Percentiles rank a stretch among this genome's conserved stretches.
Evolutionary conservation across 2,888 invertebrate species (phyloP).

Genomic region (Heliconius ismenius): DNA sequence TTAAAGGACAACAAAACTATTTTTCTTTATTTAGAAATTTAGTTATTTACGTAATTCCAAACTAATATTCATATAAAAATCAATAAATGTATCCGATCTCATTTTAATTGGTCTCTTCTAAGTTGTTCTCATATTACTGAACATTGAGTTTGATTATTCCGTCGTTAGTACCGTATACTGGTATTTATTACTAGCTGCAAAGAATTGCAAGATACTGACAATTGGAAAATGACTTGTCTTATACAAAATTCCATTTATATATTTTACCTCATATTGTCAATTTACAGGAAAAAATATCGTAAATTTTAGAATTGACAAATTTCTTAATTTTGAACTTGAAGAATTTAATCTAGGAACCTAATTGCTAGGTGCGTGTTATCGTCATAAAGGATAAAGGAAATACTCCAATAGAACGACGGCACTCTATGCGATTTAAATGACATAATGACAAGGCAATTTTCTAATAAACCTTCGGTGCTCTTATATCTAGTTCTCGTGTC

Average conservation of each 20-base stretch:
- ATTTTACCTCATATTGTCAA: background rate
- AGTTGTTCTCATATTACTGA: constrained; percentile 30
- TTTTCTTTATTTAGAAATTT: background rate
- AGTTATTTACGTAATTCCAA: background rate
- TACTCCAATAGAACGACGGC: constrained; percentile 80
- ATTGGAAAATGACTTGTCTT: background rate
- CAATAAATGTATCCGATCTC: constrained; percentile 25
- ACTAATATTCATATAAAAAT: constrained; percentile 3
- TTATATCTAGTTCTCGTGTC: constrained; percentile 70
- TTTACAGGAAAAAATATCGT: background rate
- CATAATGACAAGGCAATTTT: constrained; percentile 82
- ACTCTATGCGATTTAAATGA: constrained; percentile 83
- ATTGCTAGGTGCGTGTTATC: constrained; percentile 75
- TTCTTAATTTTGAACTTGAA: constrained; percentile 49
- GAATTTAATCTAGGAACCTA: constrained; percentile 70
- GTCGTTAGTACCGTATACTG: background rate
- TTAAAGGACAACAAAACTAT: background rate
- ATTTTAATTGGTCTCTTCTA: constrained; percentile 26
- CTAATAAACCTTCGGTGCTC: constrained; percentile 81
- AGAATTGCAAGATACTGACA: background rate
- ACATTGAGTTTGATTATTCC: background rate
- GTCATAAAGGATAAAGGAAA: constrained; percentile 82
- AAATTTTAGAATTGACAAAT: no score
- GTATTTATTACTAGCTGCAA: background rate
- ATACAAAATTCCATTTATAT: background rate